These are phyloP conservation scores for Agrypnus murinus DNA, from an alignment of 2,888 invertebrate genomes.

Conservation along the genomic window DNA sequence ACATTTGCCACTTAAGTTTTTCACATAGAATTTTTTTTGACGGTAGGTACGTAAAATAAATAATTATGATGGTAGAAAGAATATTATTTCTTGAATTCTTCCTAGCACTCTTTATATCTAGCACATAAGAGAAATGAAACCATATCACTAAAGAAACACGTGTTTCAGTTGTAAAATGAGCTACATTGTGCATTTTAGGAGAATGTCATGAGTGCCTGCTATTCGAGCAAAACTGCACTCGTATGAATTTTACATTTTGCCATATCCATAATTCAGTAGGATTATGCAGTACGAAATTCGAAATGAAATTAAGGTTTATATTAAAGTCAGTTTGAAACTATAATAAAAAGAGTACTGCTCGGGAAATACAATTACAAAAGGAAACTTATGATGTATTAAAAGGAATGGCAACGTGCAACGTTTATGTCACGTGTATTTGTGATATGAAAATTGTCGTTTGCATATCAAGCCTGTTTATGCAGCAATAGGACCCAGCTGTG, in stretches of 20 bases:
- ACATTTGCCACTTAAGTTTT: not conserved
- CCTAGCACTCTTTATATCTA: no score
- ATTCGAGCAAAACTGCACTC: conserved; percentile 60
- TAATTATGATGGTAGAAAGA: conserved; percentile 4
- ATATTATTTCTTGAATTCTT: no score
- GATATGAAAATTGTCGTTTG: conserved; percentile 60
- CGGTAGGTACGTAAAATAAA: not conserved
- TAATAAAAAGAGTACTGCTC: no score
- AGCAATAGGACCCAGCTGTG: conserved; percentile 65
- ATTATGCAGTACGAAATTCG: conserved; percentile 31
- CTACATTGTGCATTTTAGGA: conserved; percentile 31
- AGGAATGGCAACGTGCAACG: conserved; percentile 23
- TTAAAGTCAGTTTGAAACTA: no score
- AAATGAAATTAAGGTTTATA: conserved; percentile 24
- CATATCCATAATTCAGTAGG: conserved; percentile 59
- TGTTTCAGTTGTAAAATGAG: conserved; percentile 51
- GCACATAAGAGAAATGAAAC: conserved; percentile 1
- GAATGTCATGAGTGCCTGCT: conserved; percentile 22
- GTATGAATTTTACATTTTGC: conserved; percentile 63
- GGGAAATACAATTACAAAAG: conserved; percentile 9
- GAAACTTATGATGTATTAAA: conserved; percentile 25
- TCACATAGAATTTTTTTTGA: not conserved
- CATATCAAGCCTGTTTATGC: conserved; percentile 66
- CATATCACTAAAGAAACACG: conserved; percentile 36
- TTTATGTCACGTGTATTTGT: conserved; percentile 43